Conservation (phyloP, 1,140 invertebrate species). For the Hylaeus anthracinus region DNA sequence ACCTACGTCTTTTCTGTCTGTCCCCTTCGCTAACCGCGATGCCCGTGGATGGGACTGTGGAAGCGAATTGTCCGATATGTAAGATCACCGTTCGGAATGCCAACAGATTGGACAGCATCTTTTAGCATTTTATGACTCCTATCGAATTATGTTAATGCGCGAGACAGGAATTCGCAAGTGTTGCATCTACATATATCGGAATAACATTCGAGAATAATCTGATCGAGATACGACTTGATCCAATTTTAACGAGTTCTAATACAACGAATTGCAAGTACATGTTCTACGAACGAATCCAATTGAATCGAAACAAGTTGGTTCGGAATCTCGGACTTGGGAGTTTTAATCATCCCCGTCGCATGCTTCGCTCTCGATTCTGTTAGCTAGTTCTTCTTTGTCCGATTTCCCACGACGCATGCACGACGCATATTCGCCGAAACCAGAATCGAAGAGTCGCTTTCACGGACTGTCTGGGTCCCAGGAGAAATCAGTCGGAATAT, state of each 20-base stretch:
- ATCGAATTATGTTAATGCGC: slow-evolving; percentile 21
- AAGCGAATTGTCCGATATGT: slow-evolving; percentile 60
- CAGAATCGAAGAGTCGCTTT: slow-evolving; percentile 52
- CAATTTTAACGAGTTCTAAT: no score
- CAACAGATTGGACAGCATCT: slow-evolving; percentile 23
- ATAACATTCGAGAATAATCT: no score
- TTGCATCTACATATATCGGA: no score
- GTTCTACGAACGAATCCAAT: no score
- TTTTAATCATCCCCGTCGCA: background rate
- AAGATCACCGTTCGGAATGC: slow-evolving; percentile 44
- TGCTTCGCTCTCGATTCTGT: no score
- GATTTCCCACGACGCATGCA: slow-evolving; percentile 51
- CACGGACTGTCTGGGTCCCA: slow-evolving; percentile 47
- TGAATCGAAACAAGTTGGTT: no score
- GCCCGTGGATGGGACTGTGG: slow-evolving; percentile 33
- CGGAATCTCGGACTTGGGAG: no score
- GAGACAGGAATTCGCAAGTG: slow-evolving; percentile 14
- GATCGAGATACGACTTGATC: no score
- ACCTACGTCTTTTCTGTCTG: slow-evolving; percentile 52
- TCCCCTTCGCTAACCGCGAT: slow-evolving; percentile 27
- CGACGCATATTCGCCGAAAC: background rate
- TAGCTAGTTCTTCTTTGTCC: slow-evolving; percentile 27
- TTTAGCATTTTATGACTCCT: slow-evolving; percentile 9
- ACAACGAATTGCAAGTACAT: no score
- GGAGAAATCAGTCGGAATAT: slow-evolving; percentile 66